Evolutionary conservation across 2,797 vertebrate genomes (phyloP).

Genomic region (Carcharodon carcharias): DNA sequence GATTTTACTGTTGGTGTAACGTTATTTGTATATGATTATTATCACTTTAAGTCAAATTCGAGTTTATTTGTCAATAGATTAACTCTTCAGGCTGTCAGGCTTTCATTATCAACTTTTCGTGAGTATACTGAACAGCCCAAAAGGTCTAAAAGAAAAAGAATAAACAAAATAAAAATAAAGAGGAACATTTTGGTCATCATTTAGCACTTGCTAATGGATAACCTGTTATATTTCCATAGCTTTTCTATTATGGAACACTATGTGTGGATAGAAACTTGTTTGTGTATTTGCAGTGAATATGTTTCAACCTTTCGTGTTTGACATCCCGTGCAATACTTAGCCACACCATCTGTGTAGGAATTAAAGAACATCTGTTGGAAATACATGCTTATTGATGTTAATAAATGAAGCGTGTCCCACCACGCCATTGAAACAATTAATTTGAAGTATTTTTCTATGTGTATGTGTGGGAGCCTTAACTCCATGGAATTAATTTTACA

Average conservation of each 20-base stretch:
- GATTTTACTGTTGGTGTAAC: neutral
- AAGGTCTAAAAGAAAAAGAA: neutral
- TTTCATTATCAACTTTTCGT: neutral
- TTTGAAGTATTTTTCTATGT: neutral
- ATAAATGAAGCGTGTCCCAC: conserved; percentile 44
- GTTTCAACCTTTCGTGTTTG: neutral
- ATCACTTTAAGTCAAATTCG: neutral
- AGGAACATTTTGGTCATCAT: neutral
- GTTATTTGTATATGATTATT: neutral
- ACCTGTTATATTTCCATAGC: too few relatives aligned
- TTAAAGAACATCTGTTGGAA: conserved; percentile 57
- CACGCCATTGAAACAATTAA: neutral
- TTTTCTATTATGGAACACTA: too few relatives aligned
- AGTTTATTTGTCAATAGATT: neutral
- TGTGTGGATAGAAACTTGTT: neutral
- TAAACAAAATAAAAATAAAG: neutral
- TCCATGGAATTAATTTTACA: conserved; percentile 7
- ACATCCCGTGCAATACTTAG: conserved; percentile 52
- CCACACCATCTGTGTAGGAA: conserved; percentile 60
- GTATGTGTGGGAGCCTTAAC: neutral
- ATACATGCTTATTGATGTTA: conserved; percentile 52
- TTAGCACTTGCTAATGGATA: neutral
- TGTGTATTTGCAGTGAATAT: neutral
- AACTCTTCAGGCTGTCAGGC: neutral
- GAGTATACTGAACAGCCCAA: neutral